Base-by-base conservation (phyloP, 2,797 vertebrate species). In the Podarcis lilfordi region DNA sequence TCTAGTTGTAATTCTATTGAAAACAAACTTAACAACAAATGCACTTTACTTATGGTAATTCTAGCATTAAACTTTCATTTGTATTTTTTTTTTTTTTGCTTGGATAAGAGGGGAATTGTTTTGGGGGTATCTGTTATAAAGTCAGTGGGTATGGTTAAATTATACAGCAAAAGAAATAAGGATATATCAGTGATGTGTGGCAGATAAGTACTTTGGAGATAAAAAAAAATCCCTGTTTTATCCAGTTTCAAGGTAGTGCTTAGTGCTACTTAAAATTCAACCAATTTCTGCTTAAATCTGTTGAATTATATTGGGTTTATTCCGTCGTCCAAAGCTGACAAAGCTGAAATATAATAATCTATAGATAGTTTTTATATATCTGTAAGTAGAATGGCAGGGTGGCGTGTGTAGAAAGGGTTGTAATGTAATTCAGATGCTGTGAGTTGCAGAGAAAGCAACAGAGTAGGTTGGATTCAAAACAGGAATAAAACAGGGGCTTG, bases 31-130 rank as follows among this genome's bases (percentile, higher is more conserved):
- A 50, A 50, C 55, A 86, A 50, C 13, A 80, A 50, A 59, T 23
- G n/a, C 8, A n/a, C 15, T 77, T 68, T 55, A 66, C 25, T 82
- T 19, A 37, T 2, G 35, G 35, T 37, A 45, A 6, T 77, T 75
- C 61, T 76, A 82, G 61, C 61, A 77, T 88, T 81, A 82, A 88
- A 82, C 29, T 27, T 82, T 68, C 25, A 23, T 76, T 76, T 17
- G n/a, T n/a, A n/a, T 5, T 50, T 8, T 43, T 7, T 43, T 43
- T 19, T 68, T 82, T 88, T 76, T 55, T 76, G 6, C 23, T 27
- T 8, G 50, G n/a, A 40, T 8, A 35, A 13, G 59, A 77, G 27
- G 29, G 35, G 83, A 85, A 85, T 25, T 76, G 55, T 61, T 86
- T 2, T 50, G 17, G 61, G 32, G 6, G 29, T 83, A 19, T 78